Percentiles rank a stretch among this genome's conserved stretches.
Conservation (phyloP, 2,888 invertebrate species). For the Diarsia rubi region DNA sequence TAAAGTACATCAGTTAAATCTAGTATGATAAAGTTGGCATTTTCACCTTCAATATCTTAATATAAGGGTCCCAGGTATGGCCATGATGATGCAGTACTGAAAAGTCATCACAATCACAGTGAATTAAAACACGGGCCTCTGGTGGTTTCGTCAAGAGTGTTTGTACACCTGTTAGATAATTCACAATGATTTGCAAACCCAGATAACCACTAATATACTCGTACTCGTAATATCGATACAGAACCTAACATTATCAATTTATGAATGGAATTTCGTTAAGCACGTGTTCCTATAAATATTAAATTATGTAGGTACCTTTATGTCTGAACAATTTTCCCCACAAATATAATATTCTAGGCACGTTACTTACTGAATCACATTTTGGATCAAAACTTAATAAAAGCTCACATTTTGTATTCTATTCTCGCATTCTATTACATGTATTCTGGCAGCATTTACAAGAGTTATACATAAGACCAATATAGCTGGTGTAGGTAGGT, state of each 20-base stretch:
- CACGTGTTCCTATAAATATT: neutral
- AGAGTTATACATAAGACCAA: conserved; percentile 14
- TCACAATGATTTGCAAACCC: conserved; percentile 4
- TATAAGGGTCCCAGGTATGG: neutral
- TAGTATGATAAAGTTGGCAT: neutral
- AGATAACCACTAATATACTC: neutral
- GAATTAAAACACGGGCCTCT: neutral
- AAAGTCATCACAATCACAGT: neutral
- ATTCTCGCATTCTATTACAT: conserved; percentile 45
- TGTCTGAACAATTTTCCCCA: conserved; percentile 16
- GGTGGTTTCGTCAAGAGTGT: neutral
- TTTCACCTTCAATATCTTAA: neutral
- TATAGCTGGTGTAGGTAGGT: neutral
- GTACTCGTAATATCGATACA: neutral
- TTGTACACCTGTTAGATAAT: neutral
- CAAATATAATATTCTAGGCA: conserved; percentile 43
- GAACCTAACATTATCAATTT: conserved; percentile 5
- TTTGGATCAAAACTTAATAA: conserved; percentile 65
- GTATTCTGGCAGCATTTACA: conserved; percentile 26
- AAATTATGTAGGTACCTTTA: conserved; percentile 17
- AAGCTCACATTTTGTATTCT: conserved; percentile 60
- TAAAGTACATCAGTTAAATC: neutral
- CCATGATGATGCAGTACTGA: neutral
- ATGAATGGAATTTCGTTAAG: neutral
- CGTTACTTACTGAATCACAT: conserved; percentile 59